These are phyloP conservation scores for Fulmarus glacialis DNA, from an alignment of 2,113 vertebrate species.

Conservation along the genomic window DNA sequence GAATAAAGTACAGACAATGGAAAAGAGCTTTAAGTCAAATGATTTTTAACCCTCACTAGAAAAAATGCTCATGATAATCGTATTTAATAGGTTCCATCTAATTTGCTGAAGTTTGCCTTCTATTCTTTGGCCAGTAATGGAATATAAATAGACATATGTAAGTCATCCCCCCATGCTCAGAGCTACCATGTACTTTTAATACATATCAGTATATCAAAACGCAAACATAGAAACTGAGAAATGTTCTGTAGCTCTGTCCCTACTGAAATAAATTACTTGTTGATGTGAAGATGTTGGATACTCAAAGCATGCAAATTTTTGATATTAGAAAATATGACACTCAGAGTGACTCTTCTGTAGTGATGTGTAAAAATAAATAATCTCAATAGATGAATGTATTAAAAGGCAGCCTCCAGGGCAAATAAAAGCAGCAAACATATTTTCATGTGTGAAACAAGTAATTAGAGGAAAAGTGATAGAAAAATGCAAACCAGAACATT, in stretches of 20 bases:
- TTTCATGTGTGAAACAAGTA: slow-evolving; percentile 53
- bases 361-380: slow-evolving; percentile 50
- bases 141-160: slow-evolving; percentile 13
- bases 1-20: slow-evolving; percentile 68
- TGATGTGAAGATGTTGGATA: slow-evolving; percentile 37
- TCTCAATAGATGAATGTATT: slow-evolving; percentile 24
- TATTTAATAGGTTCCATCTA: slow-evolving; percentile 49
- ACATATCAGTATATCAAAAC: slow-evolving; percentile 12
- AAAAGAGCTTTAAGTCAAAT: slow-evolving; percentile 69
- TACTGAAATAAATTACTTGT: slow-evolving; percentile 50
- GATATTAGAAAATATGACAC: slow-evolving; percentile 16
- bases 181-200: slow-evolving; percentile 30
- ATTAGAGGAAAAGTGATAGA: slow-evolving; percentile 42
- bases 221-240: slow-evolving; percentile 1
- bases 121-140: not conserved
- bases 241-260: not conserved
- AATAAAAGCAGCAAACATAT: slow-evolving; percentile 33
- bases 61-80: slow-evolving; percentile 50
- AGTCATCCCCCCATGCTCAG: not conserved
- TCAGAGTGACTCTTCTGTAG: not conserved
- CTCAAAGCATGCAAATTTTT: slow-evolving; percentile 30
- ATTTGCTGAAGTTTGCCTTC: slow-evolving; percentile 42
- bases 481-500: slow-evolving; percentile 34
- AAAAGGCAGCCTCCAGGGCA: slow-evolving; percentile 34
- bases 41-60: slow-evolving; percentile 66